These are phyloP conservation scores for Sebastes matsubarae DNA, from an alignment of 2,797 vertebrate genomes.

Conservation along the genomic window DNA sequence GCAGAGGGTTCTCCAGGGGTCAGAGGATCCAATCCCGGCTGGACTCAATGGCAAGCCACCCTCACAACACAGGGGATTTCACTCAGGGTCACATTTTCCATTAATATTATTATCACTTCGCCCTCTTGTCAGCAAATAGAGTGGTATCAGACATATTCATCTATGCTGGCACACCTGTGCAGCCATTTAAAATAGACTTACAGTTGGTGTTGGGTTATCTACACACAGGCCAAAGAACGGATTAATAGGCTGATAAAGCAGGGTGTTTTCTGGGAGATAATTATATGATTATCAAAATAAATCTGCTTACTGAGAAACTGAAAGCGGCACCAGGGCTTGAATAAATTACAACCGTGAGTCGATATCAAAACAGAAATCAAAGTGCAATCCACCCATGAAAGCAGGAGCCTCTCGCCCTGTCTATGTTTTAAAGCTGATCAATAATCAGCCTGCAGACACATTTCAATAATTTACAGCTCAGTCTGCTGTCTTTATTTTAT, in stretches of 20 bases:
- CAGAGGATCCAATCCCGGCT: conserved; percentile 78
- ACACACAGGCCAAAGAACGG: neutral
- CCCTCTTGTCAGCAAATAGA: conserved; percentile 61
- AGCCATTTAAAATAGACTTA: conserved; percentile 24
- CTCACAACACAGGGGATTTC: conserved; percentile 62
- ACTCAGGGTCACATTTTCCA: conserved; percentile 62
- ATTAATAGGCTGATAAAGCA: conserved; percentile 50
- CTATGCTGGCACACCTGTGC: conserved; percentile 42
- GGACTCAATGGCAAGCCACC: conserved; percentile 58
- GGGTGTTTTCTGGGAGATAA: neutral
- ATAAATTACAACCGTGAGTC: conserved; percentile 50
- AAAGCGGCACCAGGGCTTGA: conserved; percentile 10
- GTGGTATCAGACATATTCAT: conserved; percentile 57
- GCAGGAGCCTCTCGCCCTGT: conserved; percentile 34
- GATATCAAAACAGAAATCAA: conserved; percentile 66
- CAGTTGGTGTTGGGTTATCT: conserved; percentile 14
- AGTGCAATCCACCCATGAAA: conserved; percentile 55
- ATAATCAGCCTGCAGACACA: conserved; percentile 73
- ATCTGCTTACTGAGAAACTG: conserved; percentile 24
- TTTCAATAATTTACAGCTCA: conserved; percentile 78
- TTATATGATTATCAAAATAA: conserved; percentile 26
- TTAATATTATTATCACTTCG: conserved; percentile 76
- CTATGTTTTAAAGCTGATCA: conserved; percentile 70
- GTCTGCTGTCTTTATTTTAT: conserved; percentile 41
- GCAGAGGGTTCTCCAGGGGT: conserved; percentile 77